phyloP scores from a whole-genome alignment of 2,888 invertebrate species.

The Pristionchus fissidentatus region DNA sequence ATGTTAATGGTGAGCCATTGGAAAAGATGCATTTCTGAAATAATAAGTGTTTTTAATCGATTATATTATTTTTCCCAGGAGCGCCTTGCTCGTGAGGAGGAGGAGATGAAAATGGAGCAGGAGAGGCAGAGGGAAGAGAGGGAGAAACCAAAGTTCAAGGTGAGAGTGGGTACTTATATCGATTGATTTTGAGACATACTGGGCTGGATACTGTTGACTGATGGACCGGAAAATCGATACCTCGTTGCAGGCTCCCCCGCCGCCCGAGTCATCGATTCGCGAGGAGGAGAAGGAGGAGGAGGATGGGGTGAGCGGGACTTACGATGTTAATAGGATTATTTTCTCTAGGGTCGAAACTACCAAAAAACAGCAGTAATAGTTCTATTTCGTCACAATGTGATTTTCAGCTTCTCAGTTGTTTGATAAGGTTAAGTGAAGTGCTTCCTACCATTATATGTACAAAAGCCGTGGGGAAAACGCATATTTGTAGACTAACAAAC shows the following conservation, averaged over 20 bases:
- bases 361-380: neutral
- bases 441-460: too few species aligned
- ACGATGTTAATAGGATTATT: neutral
- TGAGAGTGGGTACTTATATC: neutral
- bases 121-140: conserved; percentile 36
- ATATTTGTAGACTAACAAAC: neutral
- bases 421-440: too few species aligned
- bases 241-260: conserved; percentile 15
- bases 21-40: neutral
- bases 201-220: too few species aligned
- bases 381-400: too few species aligned
- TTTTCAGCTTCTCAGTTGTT: too few species aligned
- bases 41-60: too few species aligned
- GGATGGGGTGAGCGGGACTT: neutral
- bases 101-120: neutral
- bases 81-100: conserved; percentile 26
- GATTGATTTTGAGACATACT: neutral
- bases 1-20: too few species aligned
- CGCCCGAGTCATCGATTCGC: conserved; percentile 25
- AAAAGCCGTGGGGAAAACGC: neutral
- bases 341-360: neutral
- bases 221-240: too few species aligned
- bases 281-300: conserved; percentile 39
- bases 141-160: neutral
- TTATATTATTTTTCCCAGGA: too few species aligned